Evolutionary conservation across 2,113 vertebrate species (phyloP).

Genomic region (Otolemur garnettii): DNA sequence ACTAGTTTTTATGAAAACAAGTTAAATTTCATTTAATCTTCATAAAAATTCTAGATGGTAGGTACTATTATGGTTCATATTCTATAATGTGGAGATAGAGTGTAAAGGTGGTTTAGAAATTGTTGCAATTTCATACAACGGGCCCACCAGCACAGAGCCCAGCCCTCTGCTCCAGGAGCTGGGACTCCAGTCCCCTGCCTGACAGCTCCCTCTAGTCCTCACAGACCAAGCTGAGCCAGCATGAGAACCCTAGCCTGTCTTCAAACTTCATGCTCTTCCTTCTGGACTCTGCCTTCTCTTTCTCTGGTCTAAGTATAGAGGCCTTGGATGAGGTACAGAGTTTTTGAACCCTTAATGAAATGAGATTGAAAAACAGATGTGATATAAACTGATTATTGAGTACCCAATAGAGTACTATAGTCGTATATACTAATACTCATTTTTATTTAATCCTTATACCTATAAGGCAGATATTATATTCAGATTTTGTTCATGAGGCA

Average conservation of each 20-base stretch:
- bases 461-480: no score
- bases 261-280: background rate
- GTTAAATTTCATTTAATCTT: slow-evolving; percentile 35
- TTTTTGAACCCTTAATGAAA: background rate
- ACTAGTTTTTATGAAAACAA: background rate
- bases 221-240: background rate
- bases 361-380: background rate
- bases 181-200: background rate
- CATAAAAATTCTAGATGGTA: background rate
- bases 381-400: no score
- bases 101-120: background rate
- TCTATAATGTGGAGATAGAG: slow-evolving; percentile 14
- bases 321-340: background rate
- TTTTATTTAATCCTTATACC: no score
- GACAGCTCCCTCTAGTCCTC: background rate
- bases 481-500: background rate
- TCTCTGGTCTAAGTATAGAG: background rate
- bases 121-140: background rate
- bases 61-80: background rate
- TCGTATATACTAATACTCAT: no score
- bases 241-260: background rate
- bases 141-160: background rate
- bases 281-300: background rate
- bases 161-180: background rate
- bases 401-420: no score